Conservation (phyloP, 2,888 invertebrate species). For the Ichneumoninae sp. region DNA sequence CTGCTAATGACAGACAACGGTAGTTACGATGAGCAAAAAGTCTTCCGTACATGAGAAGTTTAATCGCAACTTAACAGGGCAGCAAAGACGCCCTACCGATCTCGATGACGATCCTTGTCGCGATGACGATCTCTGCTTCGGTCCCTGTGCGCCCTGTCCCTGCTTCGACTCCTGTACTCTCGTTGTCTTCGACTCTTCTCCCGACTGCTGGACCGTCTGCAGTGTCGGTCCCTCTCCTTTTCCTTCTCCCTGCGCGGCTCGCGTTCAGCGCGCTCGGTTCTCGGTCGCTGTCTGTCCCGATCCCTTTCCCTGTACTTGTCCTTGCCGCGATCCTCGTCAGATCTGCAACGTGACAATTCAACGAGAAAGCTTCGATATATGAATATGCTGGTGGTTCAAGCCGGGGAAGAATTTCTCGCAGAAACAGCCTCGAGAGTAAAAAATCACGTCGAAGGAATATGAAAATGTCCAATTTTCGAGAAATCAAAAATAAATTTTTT, state of each 20-base stretch:
- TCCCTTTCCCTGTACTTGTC: conserved; percentile 80
- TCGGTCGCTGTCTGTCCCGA: conserved; percentile 75
- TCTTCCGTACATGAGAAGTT: neutral
- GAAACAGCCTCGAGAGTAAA: neutral
- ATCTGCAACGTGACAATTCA: conserved; percentile 80
- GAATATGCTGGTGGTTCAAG: conserved; percentile 52
- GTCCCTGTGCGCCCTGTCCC: conserved; percentile 80
- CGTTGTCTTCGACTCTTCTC: conserved; percentile 80
- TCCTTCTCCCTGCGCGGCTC: conserved; percentile 73
- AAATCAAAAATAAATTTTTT: too few species aligned
- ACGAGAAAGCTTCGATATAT: conserved; percentile 68
- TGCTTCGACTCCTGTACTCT: conserved; percentile 83
- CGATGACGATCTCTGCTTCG: conserved; percentile 80
- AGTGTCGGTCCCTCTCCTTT: conserved; percentile 79
- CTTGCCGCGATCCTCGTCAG: conserved; percentile 80
- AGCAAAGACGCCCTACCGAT: conserved; percentile 74
- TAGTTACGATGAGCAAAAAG: neutral
- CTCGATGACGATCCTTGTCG: conserved; percentile 81
- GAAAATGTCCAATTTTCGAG: too few species aligned
- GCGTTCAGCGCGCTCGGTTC: conserved; percentile 73
- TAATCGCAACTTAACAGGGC: neutral
- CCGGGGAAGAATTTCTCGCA: neutral
- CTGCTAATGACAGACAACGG: neutral
- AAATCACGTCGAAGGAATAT: too few species aligned
- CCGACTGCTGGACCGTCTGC: conserved; percentile 77